Evolutionary conservation across 2,113 vertebrate species (phyloP).

Genomic region (Tympanuchus pallidicinctus): DNA sequence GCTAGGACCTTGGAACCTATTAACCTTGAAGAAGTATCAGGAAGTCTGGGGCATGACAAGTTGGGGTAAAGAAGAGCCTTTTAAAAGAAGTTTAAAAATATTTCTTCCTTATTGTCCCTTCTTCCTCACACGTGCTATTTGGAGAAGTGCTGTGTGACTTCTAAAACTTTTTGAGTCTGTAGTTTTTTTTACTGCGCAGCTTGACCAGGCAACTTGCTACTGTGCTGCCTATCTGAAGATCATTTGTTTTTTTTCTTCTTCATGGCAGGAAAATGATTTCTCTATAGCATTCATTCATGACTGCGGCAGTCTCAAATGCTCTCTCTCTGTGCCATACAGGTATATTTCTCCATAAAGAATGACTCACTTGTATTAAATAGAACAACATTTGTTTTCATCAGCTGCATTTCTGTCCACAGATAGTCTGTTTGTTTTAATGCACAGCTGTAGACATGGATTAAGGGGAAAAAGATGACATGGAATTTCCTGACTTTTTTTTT

Average conservation of each 20-base stretch:
- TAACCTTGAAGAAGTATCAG: slow-evolving; percentile 18
- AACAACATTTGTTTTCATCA: slow-evolving; percentile 28
- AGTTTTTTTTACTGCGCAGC: neutral
- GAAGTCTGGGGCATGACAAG: neutral
- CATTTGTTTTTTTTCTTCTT: neutral
- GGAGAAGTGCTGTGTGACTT: neutral
- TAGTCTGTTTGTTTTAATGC: neutral
- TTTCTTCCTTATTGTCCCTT: neutral
- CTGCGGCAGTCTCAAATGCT: neutral
- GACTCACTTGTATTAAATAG: neutral
- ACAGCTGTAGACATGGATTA: neutral
- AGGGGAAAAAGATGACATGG: slow-evolving; percentile 1
- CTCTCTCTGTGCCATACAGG: neutral
- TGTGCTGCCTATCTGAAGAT: neutral
- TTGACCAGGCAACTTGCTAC: neutral
- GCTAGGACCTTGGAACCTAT: slow-evolving; percentile 7
- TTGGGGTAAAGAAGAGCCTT: neutral
- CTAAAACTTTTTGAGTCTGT: neutral
- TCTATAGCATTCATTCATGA: neutral
- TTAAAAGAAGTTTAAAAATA: neutral
- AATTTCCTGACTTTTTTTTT: slow-evolving; percentile 16
- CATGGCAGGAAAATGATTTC: neutral
- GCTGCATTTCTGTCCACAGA: slow-evolving; percentile 1
- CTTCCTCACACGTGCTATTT: neutral
- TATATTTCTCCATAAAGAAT: neutral